Base-by-base conservation (phyloP, 2,888 invertebrate genomes). In the Minunthozetes semirufus region DNA sequence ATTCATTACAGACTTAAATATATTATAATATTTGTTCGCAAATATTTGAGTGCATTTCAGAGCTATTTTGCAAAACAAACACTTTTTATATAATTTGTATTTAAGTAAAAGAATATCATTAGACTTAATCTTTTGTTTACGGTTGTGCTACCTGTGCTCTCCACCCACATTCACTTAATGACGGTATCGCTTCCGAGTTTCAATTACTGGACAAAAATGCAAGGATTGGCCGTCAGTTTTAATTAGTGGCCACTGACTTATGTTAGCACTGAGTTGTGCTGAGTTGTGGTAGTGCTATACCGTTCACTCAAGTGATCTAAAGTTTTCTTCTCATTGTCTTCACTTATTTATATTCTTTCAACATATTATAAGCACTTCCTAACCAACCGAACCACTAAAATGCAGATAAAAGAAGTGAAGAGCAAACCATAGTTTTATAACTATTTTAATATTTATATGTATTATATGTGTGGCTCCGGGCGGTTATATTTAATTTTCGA, bases 231-330 rank as follows among this genome's bases (percentile, higher is more conserved):
- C 59, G 27, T 13, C 63, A 33, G 5, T 63, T 33, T 63, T 29
- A 63, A 63, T 63, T 63, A 63, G 33, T 63, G 63, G 63, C 33
- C 63, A 63, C 63, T 63, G 63, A 63, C 63, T 59, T 59, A 27
- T 13, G 27, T 59, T 59, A 22, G 27, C 27, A 25, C 17, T 59
- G 19, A 4, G 8, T 59, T 25, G 59, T 50, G n/a, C n/a, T n/a
- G n/a, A n/a, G n/a, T n/a, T n/a, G 1, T 50, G 17, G 5, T 13
- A 9, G 25, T 27, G 27, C 59, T 25, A 13, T 59, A 53, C 22
- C 13, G 19, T 25, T 27, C 17, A 22, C 13, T 19, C 19, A 59
- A 59, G 27, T 59, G 8, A 2, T 59, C 27, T 5, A 59, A 25
- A 59, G 22, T 59, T 25, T 59, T 1, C 59, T 3, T 27, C 59